Evolutionary conservation across 2,113 vertebrate genomes (phyloP), one percentile per base, ranked within the genome.

Genomic region (Oncorhynchus tshawytscha): DNA sequence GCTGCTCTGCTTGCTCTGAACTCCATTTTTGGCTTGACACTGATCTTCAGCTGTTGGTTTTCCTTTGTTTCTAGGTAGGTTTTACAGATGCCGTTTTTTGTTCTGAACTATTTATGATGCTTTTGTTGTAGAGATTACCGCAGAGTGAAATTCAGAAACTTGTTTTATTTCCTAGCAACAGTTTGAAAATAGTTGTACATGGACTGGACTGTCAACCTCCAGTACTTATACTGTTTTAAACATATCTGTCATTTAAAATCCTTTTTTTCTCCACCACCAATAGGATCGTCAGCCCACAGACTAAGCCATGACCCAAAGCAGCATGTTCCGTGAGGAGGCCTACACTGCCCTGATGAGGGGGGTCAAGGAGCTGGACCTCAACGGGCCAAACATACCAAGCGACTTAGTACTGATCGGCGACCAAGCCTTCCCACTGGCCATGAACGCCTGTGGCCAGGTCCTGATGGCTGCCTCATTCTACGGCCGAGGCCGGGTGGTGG

Each of bases 401-500:
- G 78, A 91, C 70, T 86, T 95, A 64, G 49, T 94, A 1, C 82
- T 94, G 62, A 92, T 71, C 1, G 93, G 94, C 67, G 88, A 91
- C 59, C 57, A 91, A 16, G 85, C 93, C 31, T 93, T 94, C 73
- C 92, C 94, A 15, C 87, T 95, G n/a, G 80, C 82, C 25, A 90
- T 94, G 86, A 93, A 92, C 82, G 86, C 87, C 59, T 66, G 25
- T 39, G 91, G 89, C 31, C 90, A 95, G 72, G 87, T 91, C 13
- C 84, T 92, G 20, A 92, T 93, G 84, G 94, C 93, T 3, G 93
- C 92, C 6, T 94, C 94, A 27, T 78, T 84, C 39, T 90, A 95
- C 0, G 95, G 95, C 48, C 76, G 85, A 22, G 96, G 96, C 49
- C 92, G 90, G 27, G 89, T 98, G 69, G 94, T 98, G 57, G 94